Evolutionary conservation across 2,888 invertebrate genomes (phyloP), one percentile per base, ranked within the genome.

Genomic region (Chydorus sphaericus): DNA sequence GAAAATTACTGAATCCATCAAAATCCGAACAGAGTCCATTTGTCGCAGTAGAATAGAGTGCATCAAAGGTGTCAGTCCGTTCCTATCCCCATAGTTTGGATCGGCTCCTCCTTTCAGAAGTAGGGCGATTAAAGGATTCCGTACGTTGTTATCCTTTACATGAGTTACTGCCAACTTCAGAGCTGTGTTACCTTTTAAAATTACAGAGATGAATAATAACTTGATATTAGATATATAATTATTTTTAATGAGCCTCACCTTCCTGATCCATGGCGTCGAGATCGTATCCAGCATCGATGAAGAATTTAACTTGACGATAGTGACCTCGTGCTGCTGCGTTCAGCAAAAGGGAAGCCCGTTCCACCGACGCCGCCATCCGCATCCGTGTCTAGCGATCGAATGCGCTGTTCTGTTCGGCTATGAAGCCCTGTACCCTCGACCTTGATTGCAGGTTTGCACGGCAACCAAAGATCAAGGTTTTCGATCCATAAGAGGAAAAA

Each of bases 281-380:
- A 14, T 44, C 44, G 10, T 44, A 44, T 6, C 44, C 44, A 44
- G 44, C 44, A 14, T 44, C 44, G 10, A 44, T 26, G n/a, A 26
- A 44, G 23, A 44, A 44, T 44, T 44, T 23, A 7, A 44, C 44
- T 44, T 44, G 44, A 28, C 44, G 44, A 44, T 44, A 44, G 7
- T 23, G 44, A 26, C 44, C 44, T 26, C 44, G 20, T 14, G 28
- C 18, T n/a, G 28, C 26, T 14, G 44, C 44, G 28, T 44, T 28
- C 8, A 26, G 28, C 26, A 44, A 44, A 44, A 26, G 28, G 3
- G 44, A 44, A 10, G 44, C 44, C 1, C 44, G 44, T 26, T 44
- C 44, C n/a, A 14, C 44, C 18, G 2, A 14, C 10, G 44, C 23
- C 14, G 23, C 44, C 44, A 44, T 44, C 23, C 14, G 44, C 26